Base-by-base conservation (phyloP, 2,888 invertebrate genomes). In the Pilophorus perplexus region DNA sequence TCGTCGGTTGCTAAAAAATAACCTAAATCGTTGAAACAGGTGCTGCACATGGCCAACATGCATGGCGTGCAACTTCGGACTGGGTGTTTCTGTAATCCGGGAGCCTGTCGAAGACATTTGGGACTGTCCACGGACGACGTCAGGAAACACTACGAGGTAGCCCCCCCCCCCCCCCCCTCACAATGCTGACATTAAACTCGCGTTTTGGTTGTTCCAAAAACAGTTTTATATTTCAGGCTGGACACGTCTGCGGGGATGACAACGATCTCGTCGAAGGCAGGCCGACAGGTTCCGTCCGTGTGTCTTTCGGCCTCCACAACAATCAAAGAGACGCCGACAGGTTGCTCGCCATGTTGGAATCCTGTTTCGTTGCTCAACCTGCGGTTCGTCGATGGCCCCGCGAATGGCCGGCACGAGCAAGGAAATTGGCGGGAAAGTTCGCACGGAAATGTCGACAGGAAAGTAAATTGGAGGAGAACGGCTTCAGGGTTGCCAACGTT, bases 61-160 rank as follows among this genome's bases (percentile, higher is more conserved):
- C 88, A 92, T 75, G 87, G 88, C 72, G 88, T 98, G 57, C 86
- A 88, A 72, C 77, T 98, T 40, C 83, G 98, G 70, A 93, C 93
- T 1, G 98, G 98, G 0, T 97, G 97, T 76, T 94, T 96, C 76
- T 98, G 98, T 77, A 98, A 98, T 79, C 89, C 94, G 1, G 98
- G 97, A 12, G 90, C 95, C 1, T 97, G 97, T 75, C 91, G 94
- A 76, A 79, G 85, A 54, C 89, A 90, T 74, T 79, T 97, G 48
- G 77, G 80, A 5, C 79, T 93, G 6, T 81, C 84, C 0, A 82
- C 87, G 59, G 80, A 83, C 12, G 86, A 65, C 28, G 64, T 68
- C 18, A 52, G 50, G 22, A 54, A 16, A 22, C 67, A 68, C 48
- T 68, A 55, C 40, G n/a, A 65, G 66, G 70, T 70, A 62, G n/a